Evolutionary conservation across 2,888 invertebrate species (phyloP).

Genomic region (Hedychridium roseum): DNA sequence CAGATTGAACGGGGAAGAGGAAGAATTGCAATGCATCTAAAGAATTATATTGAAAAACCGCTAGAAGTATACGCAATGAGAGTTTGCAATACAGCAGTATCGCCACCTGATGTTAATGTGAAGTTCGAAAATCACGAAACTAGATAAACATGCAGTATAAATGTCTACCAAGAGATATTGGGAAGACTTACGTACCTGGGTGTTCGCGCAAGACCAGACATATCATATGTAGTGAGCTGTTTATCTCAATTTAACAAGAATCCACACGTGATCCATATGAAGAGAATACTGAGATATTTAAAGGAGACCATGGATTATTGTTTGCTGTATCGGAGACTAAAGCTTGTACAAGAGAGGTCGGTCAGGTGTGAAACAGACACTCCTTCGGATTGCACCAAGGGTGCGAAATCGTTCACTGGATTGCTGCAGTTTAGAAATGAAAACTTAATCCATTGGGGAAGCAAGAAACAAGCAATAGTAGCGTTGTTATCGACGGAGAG

Average conservation of each 20-base stretch:
- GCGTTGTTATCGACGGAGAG: no score
- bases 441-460: no score
- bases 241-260: slow-evolving; percentile 6
- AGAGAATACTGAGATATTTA: no score
- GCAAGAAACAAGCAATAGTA: no score
- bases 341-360: no score
- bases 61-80: slow-evolving; percentile 5
- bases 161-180: neutral
- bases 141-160: neutral
- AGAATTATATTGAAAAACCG: slow-evolving; percentile 1
- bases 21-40: neutral
- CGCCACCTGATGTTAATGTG: slow-evolving; percentile 3
- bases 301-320: no score
- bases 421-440: no score
- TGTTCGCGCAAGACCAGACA: slow-evolving; percentile 4
- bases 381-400: no score
- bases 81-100: neutral
- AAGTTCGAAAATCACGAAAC: neutral
- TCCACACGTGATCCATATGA: no score
- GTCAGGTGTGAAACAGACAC: no score
- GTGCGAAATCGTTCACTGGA: no score
- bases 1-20: slow-evolving; percentile 1
- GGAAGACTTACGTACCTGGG: slow-evolving; percentile 8
- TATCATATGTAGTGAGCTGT: slow-evolving; percentile 3
- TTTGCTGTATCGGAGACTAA: no score